Conservation (phyloP, 2,888 invertebrate genomes). For the Physocephala rufipes region DNA sequence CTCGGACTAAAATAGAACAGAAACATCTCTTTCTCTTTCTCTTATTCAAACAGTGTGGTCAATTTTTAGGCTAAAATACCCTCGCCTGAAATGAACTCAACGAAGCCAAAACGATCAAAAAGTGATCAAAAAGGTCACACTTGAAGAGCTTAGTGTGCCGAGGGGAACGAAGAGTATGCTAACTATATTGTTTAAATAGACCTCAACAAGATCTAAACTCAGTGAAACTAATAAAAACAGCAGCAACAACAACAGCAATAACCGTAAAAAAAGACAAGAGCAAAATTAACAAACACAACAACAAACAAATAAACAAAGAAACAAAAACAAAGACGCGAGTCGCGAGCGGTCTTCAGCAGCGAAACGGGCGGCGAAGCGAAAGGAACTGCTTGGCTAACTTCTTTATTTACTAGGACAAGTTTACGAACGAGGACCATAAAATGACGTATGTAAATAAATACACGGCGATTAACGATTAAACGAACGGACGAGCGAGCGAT, state of each 20-base stretch:
- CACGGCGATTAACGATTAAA: not conserved
- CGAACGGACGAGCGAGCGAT: not conserved
- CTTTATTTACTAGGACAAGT: conserved; percentile 24
- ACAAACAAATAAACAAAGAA: conserved; percentile 49
- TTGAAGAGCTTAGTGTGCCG: too few relatives aligned
- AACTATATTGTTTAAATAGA: not conserved
- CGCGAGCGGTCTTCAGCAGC: too few relatives aligned
- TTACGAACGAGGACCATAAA: conserved; percentile 40
- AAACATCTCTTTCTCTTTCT: too few relatives aligned
- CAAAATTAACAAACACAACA: conserved; percentile 40
- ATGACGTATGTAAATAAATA: conserved; percentile 38
- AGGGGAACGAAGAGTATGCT: not conserved
- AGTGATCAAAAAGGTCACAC: too few relatives aligned
- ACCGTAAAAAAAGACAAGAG: conserved; percentile 47
- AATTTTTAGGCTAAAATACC: too few relatives aligned
- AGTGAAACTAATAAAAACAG: too few relatives aligned
- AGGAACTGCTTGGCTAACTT: conserved; percentile 34
- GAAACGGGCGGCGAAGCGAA: conserved; percentile 42
- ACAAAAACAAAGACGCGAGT: conserved; percentile 34
- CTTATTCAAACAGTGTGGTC: too few relatives aligned
- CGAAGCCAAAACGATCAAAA: too few relatives aligned
- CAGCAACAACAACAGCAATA: conserved; percentile 55
- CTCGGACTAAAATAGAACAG: too few relatives aligned
- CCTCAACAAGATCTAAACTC: not conserved
- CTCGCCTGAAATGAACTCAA: too few relatives aligned